Conservation (phyloP, 37 sponge, comb jelly and placozoan species). For the Agelas oroides region DNA sequence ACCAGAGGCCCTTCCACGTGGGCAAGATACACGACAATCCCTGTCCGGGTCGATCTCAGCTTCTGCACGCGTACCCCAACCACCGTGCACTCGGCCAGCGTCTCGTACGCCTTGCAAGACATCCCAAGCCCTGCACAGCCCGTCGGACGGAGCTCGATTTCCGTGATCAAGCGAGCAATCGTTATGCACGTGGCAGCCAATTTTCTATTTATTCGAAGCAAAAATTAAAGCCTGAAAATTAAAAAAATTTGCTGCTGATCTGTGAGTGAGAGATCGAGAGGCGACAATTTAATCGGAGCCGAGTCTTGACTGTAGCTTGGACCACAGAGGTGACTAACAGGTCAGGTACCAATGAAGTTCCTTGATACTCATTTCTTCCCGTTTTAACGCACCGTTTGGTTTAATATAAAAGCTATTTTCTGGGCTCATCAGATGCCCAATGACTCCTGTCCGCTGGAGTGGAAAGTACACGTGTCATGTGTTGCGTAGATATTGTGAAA, state of each 20-base stretch:
- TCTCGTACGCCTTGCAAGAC: conserved; percentile 1
- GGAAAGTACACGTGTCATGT: too few relatives aligned
- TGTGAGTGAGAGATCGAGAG: too few relatives aligned
- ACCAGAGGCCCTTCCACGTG: conserved; percentile 88
- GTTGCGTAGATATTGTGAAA: too few relatives aligned
- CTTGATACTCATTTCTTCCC: too few relatives aligned
- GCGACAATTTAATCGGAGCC: too few relatives aligned
- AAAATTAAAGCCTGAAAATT: background rate
- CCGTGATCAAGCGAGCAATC: background rate
- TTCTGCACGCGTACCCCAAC: conserved; percentile 73
- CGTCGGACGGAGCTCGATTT: background rate
- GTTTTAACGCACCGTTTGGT: too few relatives aligned
- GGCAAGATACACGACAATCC: conserved; percentile 76
- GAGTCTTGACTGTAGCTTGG: too few relatives aligned
- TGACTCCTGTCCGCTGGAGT: too few relatives aligned
- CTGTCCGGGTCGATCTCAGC: conserved; percentile 74
- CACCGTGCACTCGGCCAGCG: conserved; percentile 42
- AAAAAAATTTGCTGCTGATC: background rate
- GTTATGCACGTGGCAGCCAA: background rate
- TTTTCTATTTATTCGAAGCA: background rate
- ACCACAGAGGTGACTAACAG: too few relatives aligned
- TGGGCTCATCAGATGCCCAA: too few relatives aligned
- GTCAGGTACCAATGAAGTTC: too few relatives aligned
- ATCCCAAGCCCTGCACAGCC: background rate
- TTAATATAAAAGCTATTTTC: too few relatives aligned